Evolutionary conservation across 1,140 invertebrate genomes (phyloP), one percentile per base, ranked within the genome.

Genomic region (Cydia splendana): DNA sequence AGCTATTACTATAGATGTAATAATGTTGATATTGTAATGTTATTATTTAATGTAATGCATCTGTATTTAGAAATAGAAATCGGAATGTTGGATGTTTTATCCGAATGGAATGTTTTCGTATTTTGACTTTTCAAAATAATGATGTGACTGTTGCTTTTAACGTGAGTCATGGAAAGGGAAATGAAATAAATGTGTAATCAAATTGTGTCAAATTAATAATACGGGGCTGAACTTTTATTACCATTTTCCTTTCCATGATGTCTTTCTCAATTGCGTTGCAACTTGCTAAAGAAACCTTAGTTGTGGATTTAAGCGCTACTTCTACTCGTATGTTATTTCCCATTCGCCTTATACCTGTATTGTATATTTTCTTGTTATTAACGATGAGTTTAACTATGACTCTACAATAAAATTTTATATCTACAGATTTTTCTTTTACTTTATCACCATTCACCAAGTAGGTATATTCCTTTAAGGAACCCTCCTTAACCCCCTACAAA

Each of bases 351-450:
- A 78, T 79, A 75, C 67, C 67, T 71, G 79, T 80, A 79, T 81
- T 90, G 85, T 89, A 87, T 88, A 90, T 90, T 88, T 83, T 90
- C 82, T 88, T 90, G 87, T 89, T 92, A 87, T 87, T 87, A 89
- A 87, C 78, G 80, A 83, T 85, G 85, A 88, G 85, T 88, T 88
- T 84, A 84, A 82, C 82, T 84, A 86, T 85, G 83, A 89, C 82
- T 88, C 84, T 84, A 88, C 81, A 85, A 91, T 91, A 90, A 92
- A 91, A 90, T 91, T 90, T 92, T 92, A 88, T 92, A 92, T 87
- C 78, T 86, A 88, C 85, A 80, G 78, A 81, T 85, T 79, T 71
- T 69, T 76, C 10, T 6, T 9, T 76, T 81, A 20, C 84, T 85
- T 85, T 81, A 81, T 85, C 85, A 77, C 38, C 65, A 38, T 65